A percentile compares a stretch with the other conserved stretches of the same genome.
These are phyloP conservation scores for Bothrops jararaca DNA, from an alignment of 2,113 vertebrate genomes.

Conservation along the genomic window DNA sequence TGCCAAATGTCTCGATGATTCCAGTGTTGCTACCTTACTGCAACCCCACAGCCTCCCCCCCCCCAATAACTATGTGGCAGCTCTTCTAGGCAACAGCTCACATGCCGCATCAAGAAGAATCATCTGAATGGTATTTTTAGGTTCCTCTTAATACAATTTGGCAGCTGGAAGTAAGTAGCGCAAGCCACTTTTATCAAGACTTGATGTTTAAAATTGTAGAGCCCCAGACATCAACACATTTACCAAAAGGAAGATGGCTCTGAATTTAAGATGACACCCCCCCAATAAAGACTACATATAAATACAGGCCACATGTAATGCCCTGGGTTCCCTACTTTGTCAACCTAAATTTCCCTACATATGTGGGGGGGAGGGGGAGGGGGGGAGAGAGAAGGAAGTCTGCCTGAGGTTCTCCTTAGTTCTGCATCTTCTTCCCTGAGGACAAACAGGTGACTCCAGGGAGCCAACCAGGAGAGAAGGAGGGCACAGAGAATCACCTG, in stretches of 20 bases:
- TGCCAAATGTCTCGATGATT: accelerated
- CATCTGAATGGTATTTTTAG: slow-evolving; percentile 46
- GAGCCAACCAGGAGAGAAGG: not conserved
- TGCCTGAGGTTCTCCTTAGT: not conserved
- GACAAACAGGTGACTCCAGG: not conserved
- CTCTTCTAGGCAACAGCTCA: slow-evolving; percentile 14
- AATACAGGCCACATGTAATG: not conserved
- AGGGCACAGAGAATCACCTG: not conserved
- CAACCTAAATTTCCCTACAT: not conserved
- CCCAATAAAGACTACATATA: not conserved
- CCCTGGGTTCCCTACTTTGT: not conserved
- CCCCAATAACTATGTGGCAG: not conserved
- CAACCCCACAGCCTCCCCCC: not conserved
- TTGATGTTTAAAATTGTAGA: not conserved
- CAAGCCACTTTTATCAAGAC: not conserved
- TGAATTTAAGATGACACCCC: not conserved
- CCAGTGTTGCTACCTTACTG: not conserved
- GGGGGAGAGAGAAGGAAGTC: not conserved
- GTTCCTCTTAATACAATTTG: slow-evolving; percentile 37
- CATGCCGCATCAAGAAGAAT: slow-evolving; percentile 35
- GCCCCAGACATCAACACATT: not conserved
- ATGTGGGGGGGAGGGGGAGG: not conserved
- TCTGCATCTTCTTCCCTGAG: not conserved
- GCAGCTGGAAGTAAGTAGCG: slow-evolving; percentile 45
- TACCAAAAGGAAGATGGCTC: not conserved